Base-by-base conservation (phyloP, 2,113 vertebrate genomes). In the Jaculus jaculus region DNA sequence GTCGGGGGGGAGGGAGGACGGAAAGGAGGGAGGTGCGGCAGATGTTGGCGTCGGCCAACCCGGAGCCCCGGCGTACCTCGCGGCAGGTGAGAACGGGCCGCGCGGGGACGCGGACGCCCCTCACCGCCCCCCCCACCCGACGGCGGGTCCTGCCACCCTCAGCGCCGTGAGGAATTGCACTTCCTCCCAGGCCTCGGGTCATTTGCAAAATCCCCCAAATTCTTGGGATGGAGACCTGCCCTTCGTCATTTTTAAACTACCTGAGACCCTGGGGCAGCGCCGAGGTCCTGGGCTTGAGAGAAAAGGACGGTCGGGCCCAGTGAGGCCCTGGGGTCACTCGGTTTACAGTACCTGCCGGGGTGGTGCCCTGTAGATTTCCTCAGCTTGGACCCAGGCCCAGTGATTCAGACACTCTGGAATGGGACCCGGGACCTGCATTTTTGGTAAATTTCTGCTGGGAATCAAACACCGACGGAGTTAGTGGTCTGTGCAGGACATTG, bases 151-250 rank as follows among this genome's bases (percentile, higher is more conserved):
- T 23, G 63, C 37, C 37, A 9, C 0, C 12, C 51, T 32, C 72
- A 12, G 63, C 60, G 1, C 73, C 72, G 37, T 32, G 65, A 39
- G 37, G 72, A 15, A 42, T 58, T 77, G 51, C 78, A 37, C 30
- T 77, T 73, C 87, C 66, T 42, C 24, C 32, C 17, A 2, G 26
- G 54, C 77, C 84, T 86, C 69, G 13, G 82, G 58, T 90, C 34
- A 17, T 80, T 87, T 65, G 81, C 42, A 73, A 93, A 94, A 81
- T 58, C 15, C 34, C 42, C 75, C 54, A 34, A 30, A 84, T 83
- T 79, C 79, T 86, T 79, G 4, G 2, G 82, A 30, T 58, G 32
- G 60, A 42, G 63, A 81, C 6, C 34, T 2, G 21, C 39, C 69
- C 60, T 18, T 9, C 20, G 54, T 47, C 24, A 26, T 60, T 2